A percentile compares a stretch with the other conserved stretches of the same genome.
Conservation (phyloP, 2,113 vertebrate genomes). For the Bos taurus region ARS-UCD2.0 NC_037340.1:79594501-79595000, state of each 20-base stretch:
- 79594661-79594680: too few species aligned
- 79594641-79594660: neutral
- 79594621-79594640: neutral
- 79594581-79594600: neutral
- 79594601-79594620: neutral
- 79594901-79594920: neutral
- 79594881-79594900: neutral
- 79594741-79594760: neutral
- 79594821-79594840: neutral
- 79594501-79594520: neutral
- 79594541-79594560: neutral
- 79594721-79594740: neutral
- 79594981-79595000: neutral
- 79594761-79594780: neutral
- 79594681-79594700: neutral
- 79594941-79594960: neutral
- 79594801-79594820: neutral
- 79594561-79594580: neutral
- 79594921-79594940: neutral
- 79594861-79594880: neutral
- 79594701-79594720: neutral
- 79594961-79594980: neutral
- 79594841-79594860: neutral
- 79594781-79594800: neutral
- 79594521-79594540: neutral